Conservation (phyloP, 2,888 invertebrate genomes). For the Ochropleura leucogaster region DNA sequence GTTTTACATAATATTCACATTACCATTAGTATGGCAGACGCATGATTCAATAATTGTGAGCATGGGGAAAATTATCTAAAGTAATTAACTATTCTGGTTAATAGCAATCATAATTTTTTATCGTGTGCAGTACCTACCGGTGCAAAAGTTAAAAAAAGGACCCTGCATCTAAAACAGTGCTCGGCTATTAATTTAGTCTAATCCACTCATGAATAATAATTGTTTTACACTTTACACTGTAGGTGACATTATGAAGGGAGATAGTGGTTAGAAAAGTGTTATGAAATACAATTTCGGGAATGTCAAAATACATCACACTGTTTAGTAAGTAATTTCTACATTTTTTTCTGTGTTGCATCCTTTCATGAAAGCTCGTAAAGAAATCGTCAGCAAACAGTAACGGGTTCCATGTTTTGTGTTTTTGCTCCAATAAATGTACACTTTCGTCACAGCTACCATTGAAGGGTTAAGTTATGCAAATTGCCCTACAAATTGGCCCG, state of each 20-base stretch:
- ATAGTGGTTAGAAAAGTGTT: neutral
- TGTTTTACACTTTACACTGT: conserved; percentile 4
- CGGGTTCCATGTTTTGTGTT: conserved; percentile 74
- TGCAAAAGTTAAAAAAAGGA: neutral
- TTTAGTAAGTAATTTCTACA: conserved; percentile 30
- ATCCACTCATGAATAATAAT: conserved; percentile 19
- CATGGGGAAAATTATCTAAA: conserved; percentile 41
- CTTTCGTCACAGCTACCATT: conserved; percentile 75
- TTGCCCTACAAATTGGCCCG: conserved; percentile 79
- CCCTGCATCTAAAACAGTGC: neutral
- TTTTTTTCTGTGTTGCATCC: conserved; percentile 65
- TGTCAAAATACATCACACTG: conserved; percentile 55
- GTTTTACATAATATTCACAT: conserved; percentile 61
- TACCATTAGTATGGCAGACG: conserved; percentile 48
- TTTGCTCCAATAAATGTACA: conserved; percentile 85
- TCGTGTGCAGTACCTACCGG: neutral
- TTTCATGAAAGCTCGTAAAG: conserved; percentile 73
- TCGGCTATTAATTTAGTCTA: conserved; percentile 10
- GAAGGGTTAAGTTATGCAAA: conserved; percentile 89
- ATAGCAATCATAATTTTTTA: conserved; percentile 11
- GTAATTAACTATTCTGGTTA: conserved; percentile 39
- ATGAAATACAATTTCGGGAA: no score
- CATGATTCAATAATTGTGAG: conserved; percentile 54
- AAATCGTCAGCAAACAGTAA: conserved; percentile 80
- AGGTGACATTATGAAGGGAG: neutral